Evolutionary conservation across 2,113 vertebrate species (phyloP), one percentile per base, ranked within the genome.

Genomic region (Neotoma lepida): DNA sequence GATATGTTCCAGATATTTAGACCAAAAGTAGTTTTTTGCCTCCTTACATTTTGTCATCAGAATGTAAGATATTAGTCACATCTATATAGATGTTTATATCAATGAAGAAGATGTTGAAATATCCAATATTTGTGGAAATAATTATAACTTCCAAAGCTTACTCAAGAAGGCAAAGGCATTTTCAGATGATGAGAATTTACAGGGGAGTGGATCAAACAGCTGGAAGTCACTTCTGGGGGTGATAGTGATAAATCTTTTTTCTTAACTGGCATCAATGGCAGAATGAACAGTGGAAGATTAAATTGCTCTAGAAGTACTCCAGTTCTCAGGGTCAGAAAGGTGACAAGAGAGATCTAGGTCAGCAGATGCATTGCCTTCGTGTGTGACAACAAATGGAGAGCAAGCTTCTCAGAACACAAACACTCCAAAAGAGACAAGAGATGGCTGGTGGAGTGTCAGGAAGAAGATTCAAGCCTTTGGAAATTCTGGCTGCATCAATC

Each of bases 201-300:
- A 85, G 15, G 30, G 73, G 39, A 90, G 35, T 41, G 12, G n/a
- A 68, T 41, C 14, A 24, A 76, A 77, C 9, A 51, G 71, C 39
- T 58, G 76, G 86, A 88, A 77, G 81, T 76, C 66, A 76, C 66
- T 86, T 86, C 58, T 2, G 15, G 51, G 63, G 54, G 9, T 49
- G 51, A 86, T 9, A 73, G 86, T 44, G 63, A 95, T 92, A 86
- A 56, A 88, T 58, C 82, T 76, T 66, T 73, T 44, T 58, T 68
- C 58, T 92, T 91, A 88, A 94, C 66, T 22, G 76, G 46, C 64
- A 68, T 49, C 70, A 63, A 35, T 17, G 54, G 24, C 51, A 71
- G 54, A 44, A 13, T 94, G 64, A 84, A 86, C 1, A 71, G 51
- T 44, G 33, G 71, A 74, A 80, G 49, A 84, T 93, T 46, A 94